Conservation (phyloP, 2,888 invertebrate species). For the Himalopsyche kuldschensis region DNA sequence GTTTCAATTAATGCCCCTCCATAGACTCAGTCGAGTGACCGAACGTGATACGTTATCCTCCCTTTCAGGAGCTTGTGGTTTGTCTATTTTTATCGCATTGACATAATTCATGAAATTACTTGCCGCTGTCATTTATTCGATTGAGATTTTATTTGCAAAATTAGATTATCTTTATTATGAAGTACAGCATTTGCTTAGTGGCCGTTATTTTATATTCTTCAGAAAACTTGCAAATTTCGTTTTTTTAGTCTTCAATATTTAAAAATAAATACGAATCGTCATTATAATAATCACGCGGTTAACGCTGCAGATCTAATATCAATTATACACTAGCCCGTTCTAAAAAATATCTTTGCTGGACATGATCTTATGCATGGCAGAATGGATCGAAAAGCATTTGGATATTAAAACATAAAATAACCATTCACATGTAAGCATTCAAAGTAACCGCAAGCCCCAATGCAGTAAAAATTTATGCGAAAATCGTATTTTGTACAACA, state of each 20-base stretch:
- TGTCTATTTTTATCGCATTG: neutral
- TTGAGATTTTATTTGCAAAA: neutral
- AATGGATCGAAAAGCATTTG: too few species aligned
- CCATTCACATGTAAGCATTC: neutral
- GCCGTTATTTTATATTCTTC: too few species aligned
- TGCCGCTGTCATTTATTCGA: neutral
- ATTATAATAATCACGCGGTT: too few species aligned
- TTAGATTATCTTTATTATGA: too few species aligned
- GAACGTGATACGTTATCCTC: neutral
- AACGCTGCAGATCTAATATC: too few species aligned
- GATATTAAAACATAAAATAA: neutral
- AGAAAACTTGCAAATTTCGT: too few species aligned
- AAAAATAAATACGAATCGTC: too few species aligned
- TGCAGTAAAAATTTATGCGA: neutral
- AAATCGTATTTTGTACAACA: neutral
- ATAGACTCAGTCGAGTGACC: neutral
- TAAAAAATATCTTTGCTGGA: too few species aligned
- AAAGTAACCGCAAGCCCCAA: neutral
- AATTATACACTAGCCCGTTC: too few species aligned
- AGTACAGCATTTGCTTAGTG: too few species aligned
- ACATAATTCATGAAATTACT: neutral
- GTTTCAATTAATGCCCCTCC: slow-evolving; percentile 32
- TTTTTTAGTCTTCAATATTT: too few species aligned
- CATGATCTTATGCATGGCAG: too few species aligned
- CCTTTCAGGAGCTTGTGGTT: neutral